Conservation (phyloP, 2,888 invertebrate genomes). For the Lithophane ornitopus region DNA sequence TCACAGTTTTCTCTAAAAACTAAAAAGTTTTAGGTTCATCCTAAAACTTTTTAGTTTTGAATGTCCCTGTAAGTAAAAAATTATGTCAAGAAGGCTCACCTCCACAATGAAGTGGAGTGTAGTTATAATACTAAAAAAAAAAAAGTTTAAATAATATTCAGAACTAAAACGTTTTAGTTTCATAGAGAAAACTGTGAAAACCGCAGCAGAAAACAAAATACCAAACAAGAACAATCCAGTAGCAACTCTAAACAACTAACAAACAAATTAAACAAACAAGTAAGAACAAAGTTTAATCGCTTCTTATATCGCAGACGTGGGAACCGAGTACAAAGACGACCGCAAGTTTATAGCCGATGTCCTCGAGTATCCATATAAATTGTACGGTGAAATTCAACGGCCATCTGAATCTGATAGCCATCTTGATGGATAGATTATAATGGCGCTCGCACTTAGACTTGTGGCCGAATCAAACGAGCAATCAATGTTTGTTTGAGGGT, state of each 20-base stretch:
- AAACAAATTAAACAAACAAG: slow-evolving; percentile 53
- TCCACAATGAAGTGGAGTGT: no score
- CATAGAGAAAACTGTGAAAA: neutral
- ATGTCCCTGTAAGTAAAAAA: no score
- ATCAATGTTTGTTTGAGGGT: slow-evolving; percentile 29
- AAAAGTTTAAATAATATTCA: no score
- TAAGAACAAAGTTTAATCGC: slow-evolving; percentile 71
- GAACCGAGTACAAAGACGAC: slow-evolving; percentile 79
- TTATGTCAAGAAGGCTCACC: no score
- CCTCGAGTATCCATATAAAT: slow-evolving; percentile 79
- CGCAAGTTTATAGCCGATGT: slow-evolving; percentile 81
- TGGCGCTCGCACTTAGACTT: slow-evolving; percentile 72
- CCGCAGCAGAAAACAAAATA: neutral
- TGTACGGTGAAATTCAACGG: slow-evolving; percentile 77
- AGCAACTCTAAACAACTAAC: slow-evolving; percentile 26
- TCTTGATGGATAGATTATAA: slow-evolving; percentile 84
- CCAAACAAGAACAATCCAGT: slow-evolving; percentile 4
- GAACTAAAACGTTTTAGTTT: neutral
- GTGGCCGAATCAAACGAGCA: slow-evolving; percentile 55
- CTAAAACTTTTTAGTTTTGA: no score
- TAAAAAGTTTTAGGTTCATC: no score
- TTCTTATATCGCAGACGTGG: slow-evolving; percentile 77
- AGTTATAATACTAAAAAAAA: no score
- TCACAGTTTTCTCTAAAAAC: no score
- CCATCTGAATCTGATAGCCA: slow-evolving; percentile 82